Conservation (phyloP, 2,888 invertebrate genomes). For the Thysanoteuthis rhombus region DNA sequence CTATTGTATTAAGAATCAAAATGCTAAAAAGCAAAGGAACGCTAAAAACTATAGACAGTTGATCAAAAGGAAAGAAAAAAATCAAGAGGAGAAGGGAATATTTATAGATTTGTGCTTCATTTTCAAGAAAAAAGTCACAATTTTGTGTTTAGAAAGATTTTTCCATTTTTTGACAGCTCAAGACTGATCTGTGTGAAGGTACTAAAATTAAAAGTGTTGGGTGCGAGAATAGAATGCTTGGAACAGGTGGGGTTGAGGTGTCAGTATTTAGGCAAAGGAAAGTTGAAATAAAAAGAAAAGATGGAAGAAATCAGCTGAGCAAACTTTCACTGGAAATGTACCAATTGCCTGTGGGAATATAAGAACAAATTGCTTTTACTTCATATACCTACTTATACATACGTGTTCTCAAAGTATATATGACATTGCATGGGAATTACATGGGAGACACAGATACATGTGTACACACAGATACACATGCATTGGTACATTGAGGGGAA, state of each 20-base stretch:
- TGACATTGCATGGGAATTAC: background rate
- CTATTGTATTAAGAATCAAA: background rate
- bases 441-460: too few species aligned
- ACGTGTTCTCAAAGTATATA: background rate
- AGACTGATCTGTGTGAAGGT: too few species aligned
- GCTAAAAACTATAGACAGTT: background rate
- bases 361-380: background rate
- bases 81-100: background rate
- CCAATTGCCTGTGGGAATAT: background rate
- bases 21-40: background rate
- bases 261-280: background rate
- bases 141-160: background rate
- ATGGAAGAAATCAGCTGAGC: too few species aligned
- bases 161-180: background rate
- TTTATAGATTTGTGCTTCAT: too few species aligned
- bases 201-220: too few species aligned
- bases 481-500: too few species aligned
- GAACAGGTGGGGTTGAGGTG: too few species aligned
- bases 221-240: background rate
- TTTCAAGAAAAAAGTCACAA: background rate
- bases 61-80: background rate
- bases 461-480: background rate
- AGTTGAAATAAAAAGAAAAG: background rate
- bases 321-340: background rate
- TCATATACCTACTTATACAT: background rate